Evolutionary conservation across 2,797 vertebrate genomes (phyloP).

Genomic region (Enteromius radiatus): DNA sequence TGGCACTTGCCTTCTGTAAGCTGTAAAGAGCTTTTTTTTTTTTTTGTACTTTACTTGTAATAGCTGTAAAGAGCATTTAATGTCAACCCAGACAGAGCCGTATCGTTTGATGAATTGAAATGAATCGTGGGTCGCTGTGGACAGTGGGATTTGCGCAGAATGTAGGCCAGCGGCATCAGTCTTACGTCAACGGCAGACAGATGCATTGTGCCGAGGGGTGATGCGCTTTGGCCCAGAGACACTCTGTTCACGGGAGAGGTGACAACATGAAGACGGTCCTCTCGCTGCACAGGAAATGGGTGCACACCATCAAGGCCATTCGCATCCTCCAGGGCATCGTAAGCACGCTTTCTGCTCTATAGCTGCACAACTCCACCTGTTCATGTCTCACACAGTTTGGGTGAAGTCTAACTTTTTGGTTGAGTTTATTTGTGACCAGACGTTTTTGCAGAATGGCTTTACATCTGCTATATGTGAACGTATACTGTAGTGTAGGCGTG

Average conservation of each 20-base stretch:
- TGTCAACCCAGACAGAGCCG: conserved; percentile 15
- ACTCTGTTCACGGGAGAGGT: conserved; percentile 26
- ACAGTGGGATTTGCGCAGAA: conserved; percentile 88
- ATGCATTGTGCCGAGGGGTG: conserved; percentile 75
- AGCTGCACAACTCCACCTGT: background rate
- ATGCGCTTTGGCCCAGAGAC: conserved; percentile 45
- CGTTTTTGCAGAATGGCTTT: background rate
- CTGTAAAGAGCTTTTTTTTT: background rate
- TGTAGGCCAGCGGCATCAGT: conserved; percentile 94
- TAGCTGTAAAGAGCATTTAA: background rate
- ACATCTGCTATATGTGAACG: background rate
- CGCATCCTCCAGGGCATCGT: conserved; percentile 88
- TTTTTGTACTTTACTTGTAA: no score
- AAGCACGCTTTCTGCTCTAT: conserved; percentile 72
- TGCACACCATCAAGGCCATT: conserved; percentile 87
- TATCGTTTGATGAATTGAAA: conserved; percentile 24
- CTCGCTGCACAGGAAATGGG: conserved; percentile 88
- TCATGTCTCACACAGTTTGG: background rate
- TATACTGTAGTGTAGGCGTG: background rate
- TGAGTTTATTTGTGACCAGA: background rate
- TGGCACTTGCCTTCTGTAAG: background rate
- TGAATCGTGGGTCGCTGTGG: conserved; percentile 63
- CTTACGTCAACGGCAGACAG: conserved; percentile 83
- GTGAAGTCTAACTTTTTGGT: background rate
- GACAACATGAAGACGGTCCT: conserved; percentile 84